Evolutionary conservation across 1,140 invertebrate genomes (phyloP), one percentile per base, ranked within the genome.

Genomic region (Pachypsylla venusta): DNA sequence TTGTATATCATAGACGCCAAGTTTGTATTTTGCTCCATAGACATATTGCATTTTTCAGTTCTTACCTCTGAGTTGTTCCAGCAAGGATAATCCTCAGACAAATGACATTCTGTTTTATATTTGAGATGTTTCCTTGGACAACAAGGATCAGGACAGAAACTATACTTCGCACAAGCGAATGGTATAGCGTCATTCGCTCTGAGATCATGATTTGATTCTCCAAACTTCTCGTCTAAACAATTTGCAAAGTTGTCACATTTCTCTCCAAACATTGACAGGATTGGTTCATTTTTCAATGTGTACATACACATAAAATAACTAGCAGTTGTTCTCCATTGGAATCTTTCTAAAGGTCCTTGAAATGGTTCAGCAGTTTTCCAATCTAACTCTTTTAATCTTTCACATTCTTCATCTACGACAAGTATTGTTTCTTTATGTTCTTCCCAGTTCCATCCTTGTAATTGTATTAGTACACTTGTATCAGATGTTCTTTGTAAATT

Each of bases 291-390:
- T 60, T 65, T 69, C 76, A 83, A 78, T 39, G 80, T 79, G 65
- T 75, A 78, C 76, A 76, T 79, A 63, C 80, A 83, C 78, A 83
- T 79, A 67, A 76, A 83, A 68, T 81, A 83, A 63, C 76, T 76
- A 1, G 78, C 79, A 2, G 77, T 76, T 1, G 73, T 75, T 25
- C 77, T 68, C 80, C 80, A 82, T 64, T 77, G 75, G 62, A 78
- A 81, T 60, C 76, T 70, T 61, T 79, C 76, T 56, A 75, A 65
- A 28, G 73, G 70, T 60, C 76, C 77, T 62, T 76, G 70, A 69
- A 81, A 81, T 0, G 79, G 79, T 55, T 69, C 60, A 19, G 70
- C 70, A 19, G 66, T 66, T 27, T 66, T 68, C 57, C 73, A 68
- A 63, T 78, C 77, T 24, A 70, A 67, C 19, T 64, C 65, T 48